Evolutionary conservation across 1,140 invertebrate species (phyloP).

Genomic region (Pachyrhynchus sulphureomaculatus): DNA sequence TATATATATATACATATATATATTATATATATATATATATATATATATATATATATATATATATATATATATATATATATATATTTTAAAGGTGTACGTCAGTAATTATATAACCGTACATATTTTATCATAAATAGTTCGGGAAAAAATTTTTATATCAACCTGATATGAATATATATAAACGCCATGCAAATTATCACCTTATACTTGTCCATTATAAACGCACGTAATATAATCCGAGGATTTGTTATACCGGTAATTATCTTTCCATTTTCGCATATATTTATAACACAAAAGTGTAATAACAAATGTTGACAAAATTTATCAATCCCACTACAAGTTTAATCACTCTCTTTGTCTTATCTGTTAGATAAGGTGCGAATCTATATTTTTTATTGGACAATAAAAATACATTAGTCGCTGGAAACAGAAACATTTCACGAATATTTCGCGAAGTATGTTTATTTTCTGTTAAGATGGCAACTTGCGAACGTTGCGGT

Average conservation of each 20-base stretch:
- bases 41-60: too few relatives aligned
- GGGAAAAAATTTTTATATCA: too few relatives aligned
- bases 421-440: constrained; percentile 4
- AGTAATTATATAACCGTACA: too few relatives aligned
- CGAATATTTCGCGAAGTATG: background rate
- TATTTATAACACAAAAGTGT: constrained; percentile 22
- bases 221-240: constrained; percentile 1
- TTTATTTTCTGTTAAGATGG: constrained; percentile 17
- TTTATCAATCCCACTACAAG: constrained; percentile 15
- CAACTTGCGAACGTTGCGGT: constrained; percentile 18
- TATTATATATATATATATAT: too few relatives aligned
- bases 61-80: too few relatives aligned
- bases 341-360: constrained; percentile 19
- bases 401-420: constrained; percentile 16
- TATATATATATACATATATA: too few relatives aligned
- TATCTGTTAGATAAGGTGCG: constrained; percentile 23
- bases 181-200: background rate
- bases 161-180: too few relatives aligned
- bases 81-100: too few relatives aligned
- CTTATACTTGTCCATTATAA: background rate
- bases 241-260: constrained; percentile 18
- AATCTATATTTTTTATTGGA: constrained; percentile 28
- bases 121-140: too few relatives aligned
- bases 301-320: constrained; percentile 24
- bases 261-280: constrained; percentile 21